These are phyloP conservation scores for Alauda arvensis DNA, from an alignment of 2,797 vertebrate species.

Conservation along the genomic window DNA sequence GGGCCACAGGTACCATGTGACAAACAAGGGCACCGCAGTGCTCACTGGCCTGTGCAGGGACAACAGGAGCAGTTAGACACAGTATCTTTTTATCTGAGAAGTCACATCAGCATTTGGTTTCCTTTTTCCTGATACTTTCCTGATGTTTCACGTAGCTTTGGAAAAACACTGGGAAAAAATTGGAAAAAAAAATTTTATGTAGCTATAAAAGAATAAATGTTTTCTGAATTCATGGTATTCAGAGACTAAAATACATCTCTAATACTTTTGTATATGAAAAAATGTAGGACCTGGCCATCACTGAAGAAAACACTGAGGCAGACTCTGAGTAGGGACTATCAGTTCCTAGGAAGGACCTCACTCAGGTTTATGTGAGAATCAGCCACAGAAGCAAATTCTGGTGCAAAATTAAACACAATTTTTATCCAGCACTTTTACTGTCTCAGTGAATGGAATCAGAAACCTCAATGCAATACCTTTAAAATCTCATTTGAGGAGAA, in stretches of 20 bases:
- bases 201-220: background rate
- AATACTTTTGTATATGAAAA: background rate
- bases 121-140: constrained; percentile 65
- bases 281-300: background rate
- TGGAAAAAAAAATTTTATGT: background rate
- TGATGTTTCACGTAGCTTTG: constrained; percentile 45
- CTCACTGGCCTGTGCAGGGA: background rate
- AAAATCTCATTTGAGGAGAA: background rate
- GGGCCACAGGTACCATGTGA: background rate
- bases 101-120: constrained; percentile 52
- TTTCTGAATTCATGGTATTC: constrained; percentile 5
- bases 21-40: constrained; percentile 14
- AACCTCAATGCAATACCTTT: background rate
- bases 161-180: constrained; percentile 50
- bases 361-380: background rate
- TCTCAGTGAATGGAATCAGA: background rate
- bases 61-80: background rate
- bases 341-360: background rate
- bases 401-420: background rate
- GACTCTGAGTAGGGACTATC: background rate
- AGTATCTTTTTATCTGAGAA: constrained; percentile 1
- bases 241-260: background rate
- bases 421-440: background rate
- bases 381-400: background rate
- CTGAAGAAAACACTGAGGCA: background rate